Conservation (phyloP, 2,797 vertebrate species). For the Tiaroga cobitis region DNA sequence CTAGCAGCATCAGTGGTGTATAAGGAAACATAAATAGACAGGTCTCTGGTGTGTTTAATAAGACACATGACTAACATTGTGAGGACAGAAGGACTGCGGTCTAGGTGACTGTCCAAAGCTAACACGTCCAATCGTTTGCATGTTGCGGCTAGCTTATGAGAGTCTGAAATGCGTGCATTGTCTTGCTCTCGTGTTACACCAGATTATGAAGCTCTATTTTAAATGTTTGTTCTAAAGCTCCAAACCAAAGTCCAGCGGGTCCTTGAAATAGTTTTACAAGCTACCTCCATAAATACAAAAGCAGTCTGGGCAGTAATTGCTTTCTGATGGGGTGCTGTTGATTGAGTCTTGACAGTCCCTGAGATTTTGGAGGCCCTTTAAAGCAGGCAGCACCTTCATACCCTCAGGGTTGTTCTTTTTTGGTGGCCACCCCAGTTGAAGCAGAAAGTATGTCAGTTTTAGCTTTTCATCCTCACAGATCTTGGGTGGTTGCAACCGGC, state of each 20-base stretch:
- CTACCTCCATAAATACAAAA: slow-evolving; percentile 75
- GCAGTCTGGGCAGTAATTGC: slow-evolving; percentile 70
- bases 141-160: slow-evolving; percentile 52
- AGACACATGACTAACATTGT: slow-evolving; percentile 30
- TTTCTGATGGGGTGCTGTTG: slow-evolving; percentile 64
- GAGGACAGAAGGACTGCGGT: slow-evolving; percentile 23
- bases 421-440: background rate
- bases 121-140: slow-evolving; percentile 39
- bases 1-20: background rate
- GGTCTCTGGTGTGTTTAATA: background rate
- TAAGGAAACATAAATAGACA: background rate
- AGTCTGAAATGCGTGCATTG: slow-evolving; percentile 45
- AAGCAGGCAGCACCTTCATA: background rate
- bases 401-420: slow-evolving; percentile 5
- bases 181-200: slow-evolving; percentile 52
- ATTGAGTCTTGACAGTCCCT: slow-evolving; percentile 43
- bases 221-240: slow-evolving; percentile 66
- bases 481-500: slow-evolving; percentile 25
- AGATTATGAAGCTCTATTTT: slow-evolving; percentile 70
- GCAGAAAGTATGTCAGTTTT: slow-evolving; percentile 19
- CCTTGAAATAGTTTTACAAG: slow-evolving; percentile 80
- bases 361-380: slow-evolving; percentile 5
- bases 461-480: slow-evolving; percentile 12
- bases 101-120: slow-evolving; percentile 19
- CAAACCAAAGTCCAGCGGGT: slow-evolving; percentile 64